Evolutionary conservation across 1,140 invertebrate genomes (phyloP), one percentile per base, ranked within the genome.

Genomic region (Drosophila bocqueti): DNA sequence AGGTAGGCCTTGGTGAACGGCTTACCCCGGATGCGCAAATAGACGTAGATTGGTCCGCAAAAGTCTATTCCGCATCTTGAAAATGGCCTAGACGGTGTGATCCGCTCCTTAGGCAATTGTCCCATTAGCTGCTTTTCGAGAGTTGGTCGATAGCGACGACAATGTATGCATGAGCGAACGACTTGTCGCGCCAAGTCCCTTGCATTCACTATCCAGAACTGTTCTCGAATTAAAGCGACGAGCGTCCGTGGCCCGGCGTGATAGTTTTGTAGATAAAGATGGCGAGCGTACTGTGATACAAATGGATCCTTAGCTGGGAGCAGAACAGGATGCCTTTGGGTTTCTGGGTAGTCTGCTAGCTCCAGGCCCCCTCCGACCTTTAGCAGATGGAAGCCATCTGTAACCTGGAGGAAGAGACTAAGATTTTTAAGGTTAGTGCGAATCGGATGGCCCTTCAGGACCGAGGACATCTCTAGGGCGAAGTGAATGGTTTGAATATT

Each of bases 131-230:
- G 34, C 4, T 3, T n/a, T 24, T 24, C 15, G 2, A 57, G 34
- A 10, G 34, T 40, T 40, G 21, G 54, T 38, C 34, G 29, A 24
- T n/a, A 38, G 21, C 34, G n/a, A 8, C n/a, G 4, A 16, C 13
- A 40, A 40, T 38, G 36, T 26, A 57, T 24, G 9, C 21, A 38
- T n/a, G 21, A n/a, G 9, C 54, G 36, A 57, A 40, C 18, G 21
- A 57, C 36, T 26, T 57, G 21, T 24, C 18, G 2, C 13, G 9
- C 15, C 3, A 24, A 40, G 10, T 57, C 36, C 21, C 21, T 10
- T 38, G 34, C 34, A 13, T 57, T 57, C 4, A 38, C 54, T 57
- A 38, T 24, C 54, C 34, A 57, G 9, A 57, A 40, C 9, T 26
- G 9, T 16, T 26, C 4, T 10, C 15, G 15, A 21, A n/a, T 24